Evolutionary conservation across 2,797 vertebrate species (phyloP).

Genomic region (Siniperca undulata): DNA sequence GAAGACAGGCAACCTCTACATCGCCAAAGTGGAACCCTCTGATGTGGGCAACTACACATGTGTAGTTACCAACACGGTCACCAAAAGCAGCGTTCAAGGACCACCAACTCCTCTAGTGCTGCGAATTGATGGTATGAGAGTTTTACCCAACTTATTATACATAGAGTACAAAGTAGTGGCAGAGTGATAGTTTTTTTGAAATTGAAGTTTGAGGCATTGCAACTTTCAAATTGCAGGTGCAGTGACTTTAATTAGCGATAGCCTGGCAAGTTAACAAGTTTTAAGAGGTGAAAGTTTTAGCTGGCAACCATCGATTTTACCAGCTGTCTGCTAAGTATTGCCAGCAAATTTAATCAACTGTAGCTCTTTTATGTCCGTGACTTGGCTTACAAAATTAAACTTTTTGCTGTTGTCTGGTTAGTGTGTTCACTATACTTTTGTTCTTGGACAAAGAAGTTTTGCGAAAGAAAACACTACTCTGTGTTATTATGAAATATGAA

Average conservation of each 20-base stretch:
- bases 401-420: constrained; percentile 14
- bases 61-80: constrained; percentile 93
- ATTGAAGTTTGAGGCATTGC: background rate
- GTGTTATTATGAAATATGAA: constrained; percentile 10
- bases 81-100: constrained; percentile 90
- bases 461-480: background rate
- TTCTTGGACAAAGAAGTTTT: background rate
- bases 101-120: constrained; percentile 93
- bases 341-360: constrained; percentile 11
- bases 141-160: background rate
- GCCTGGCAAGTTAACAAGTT: constrained; percentile 11
- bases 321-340: background rate
- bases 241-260: constrained; percentile 22
- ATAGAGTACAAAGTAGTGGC: background rate
- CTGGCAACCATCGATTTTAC: background rate
- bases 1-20: constrained; percentile 95
- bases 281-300: background rate
- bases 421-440: background rate
- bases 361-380: constrained; percentile 8
- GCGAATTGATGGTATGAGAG: constrained; percentile 89
- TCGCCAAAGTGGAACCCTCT: constrained; percentile 93
- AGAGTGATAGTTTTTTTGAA: background rate
- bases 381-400: constrained; percentile 22
- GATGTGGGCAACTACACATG: constrained; percentile 97
- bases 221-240: constrained; percentile 21